Evolutionary conservation across 2,888 invertebrate genomes (phyloP).

Genomic region (Syrista parreyssii): DNA sequence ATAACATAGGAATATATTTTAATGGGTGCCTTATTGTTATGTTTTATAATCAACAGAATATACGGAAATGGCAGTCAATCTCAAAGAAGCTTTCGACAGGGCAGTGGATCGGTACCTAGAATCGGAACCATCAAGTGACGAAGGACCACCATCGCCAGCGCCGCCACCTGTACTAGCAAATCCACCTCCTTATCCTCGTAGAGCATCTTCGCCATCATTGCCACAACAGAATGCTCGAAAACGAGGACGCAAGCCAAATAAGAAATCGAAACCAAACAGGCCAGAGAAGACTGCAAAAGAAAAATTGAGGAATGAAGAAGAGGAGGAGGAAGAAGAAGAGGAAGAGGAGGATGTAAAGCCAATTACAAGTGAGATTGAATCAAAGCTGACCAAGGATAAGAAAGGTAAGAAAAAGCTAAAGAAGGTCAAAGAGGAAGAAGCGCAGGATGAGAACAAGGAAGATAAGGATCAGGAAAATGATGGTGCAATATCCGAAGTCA

Average conservation of each 20-base stretch:
- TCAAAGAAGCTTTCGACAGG: conserved; percentile 84
- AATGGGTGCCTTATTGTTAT: neutral
- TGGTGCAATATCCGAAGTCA: conserved; percentile 55
- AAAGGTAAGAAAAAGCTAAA: conserved; percentile 39
- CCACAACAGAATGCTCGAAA: conserved; percentile 58
- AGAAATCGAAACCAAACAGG: conserved; percentile 67
- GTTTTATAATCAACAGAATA: conserved; percentile 74
- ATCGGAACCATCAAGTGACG: conserved; percentile 82
- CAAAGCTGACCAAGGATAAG: conserved; percentile 28
- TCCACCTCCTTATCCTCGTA: conserved; percentile 34
- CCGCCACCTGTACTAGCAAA: conserved; percentile 31
- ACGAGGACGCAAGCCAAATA: conserved; percentile 63
- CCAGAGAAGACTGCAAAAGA: conserved; percentile 44
- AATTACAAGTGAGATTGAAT: conserved; percentile 18
- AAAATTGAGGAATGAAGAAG: conserved; percentile 32
- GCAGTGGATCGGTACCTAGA: conserved; percentile 87
- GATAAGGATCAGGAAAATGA: conserved; percentile 45
- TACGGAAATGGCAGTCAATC: conserved; percentile 87
- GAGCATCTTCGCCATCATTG: conserved; percentile 39
- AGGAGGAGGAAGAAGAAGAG: conserved; percentile 42
- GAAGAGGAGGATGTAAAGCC: conserved; percentile 29
- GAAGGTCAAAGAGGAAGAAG: conserved; percentile 33
- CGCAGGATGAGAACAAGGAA: conserved; percentile 40
- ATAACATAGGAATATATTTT: conserved; percentile 1
- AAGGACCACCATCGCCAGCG: conserved; percentile 55